These are phyloP conservation scores for Cyclopterus lumpus DNA, from an alignment of 2,797 vertebrate species.

Conservation along the genomic window DNA sequence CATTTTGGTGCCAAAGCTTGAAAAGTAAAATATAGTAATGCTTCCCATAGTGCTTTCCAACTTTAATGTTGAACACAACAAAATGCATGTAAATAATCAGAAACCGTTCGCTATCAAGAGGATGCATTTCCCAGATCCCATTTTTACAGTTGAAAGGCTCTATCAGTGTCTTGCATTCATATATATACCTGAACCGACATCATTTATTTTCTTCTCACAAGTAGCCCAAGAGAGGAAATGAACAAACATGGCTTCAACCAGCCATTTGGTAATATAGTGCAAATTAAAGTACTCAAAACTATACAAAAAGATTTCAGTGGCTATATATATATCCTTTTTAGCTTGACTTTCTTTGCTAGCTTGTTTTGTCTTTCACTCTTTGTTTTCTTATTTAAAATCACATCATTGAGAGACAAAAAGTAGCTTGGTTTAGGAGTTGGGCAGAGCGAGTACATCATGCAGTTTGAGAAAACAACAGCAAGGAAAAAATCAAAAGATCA, in stretches of 20 bases:
- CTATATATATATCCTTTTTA: slow-evolving; percentile 40
- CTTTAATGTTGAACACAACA: background rate
- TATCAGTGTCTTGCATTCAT: slow-evolving; percentile 83
- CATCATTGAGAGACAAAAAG: slow-evolving; percentile 55
- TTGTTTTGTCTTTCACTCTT: slow-evolving; percentile 49
- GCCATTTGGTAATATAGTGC: slow-evolving; percentile 83
- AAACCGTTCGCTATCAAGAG: slow-evolving; percentile 58
- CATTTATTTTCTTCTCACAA: slow-evolving; percentile 73
- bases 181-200: slow-evolving; percentile 79
- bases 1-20: slow-evolving; percentile 6
- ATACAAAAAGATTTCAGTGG: slow-evolving; percentile 81
- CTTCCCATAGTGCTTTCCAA: slow-evolving; percentile 3
- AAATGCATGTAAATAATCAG: slow-evolving; percentile 16
- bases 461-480: slow-evolving; percentile 61
- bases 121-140: slow-evolving; percentile 59
- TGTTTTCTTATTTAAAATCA: slow-evolving; percentile 61
- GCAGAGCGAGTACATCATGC: slow-evolving; percentile 71
- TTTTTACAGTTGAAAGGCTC: slow-evolving; percentile 79
- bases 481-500: slow-evolving; percentile 32
- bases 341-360: slow-evolving; percentile 36
- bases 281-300: slow-evolving; percentile 84
- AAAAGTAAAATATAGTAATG: slow-evolving; percentile 18
- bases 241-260: slow-evolving; percentile 69
- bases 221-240: slow-evolving; percentile 75
- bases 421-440: slow-evolving; percentile 64